Base-by-base conservation (phyloP, 1,140 invertebrate species). In the Protaetia brevitarsis region DNA sequence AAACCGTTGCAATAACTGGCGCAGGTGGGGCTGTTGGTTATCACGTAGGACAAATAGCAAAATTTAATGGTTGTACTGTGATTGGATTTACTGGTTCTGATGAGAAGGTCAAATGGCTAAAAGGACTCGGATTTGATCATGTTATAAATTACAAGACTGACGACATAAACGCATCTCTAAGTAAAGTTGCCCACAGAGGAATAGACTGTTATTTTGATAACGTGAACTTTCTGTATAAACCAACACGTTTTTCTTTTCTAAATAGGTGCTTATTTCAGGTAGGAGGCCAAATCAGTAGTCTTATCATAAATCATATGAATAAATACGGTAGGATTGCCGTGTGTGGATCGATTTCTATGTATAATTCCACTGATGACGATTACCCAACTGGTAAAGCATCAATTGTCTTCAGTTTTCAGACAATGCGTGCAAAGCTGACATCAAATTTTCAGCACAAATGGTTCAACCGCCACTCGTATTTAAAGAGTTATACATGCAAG, bases 191-290 rank as follows among this genome's bases (percentile, higher is more conserved):
- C 13, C 87, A 88, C 0, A 78, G 87, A 13, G 87, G 85, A 30
- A 77, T 90, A 2, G 87, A 90, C 69, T 87, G 86, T 67, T 90
- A 89, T 70, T 90, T 90, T 78, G 89, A 90, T 72, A 90, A 90
- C 77, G 88, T 89, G 78, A n/a, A n/a, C 28, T 13, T 6, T 30
- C 8, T 28, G 8, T 59, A 28, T 0, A 3, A 11, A 1, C 0
- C 56, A 1, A 6, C 23, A 56, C 16, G 11, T 21, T 0, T 56
- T 1, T 19, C 5, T 5, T 56, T 19, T 7, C n/a, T n/a, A n/a
- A 19, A 2, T 11, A 51, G 10, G 16, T 23, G 7, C 21, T 51
- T 16, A 11, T n/a, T n/a, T n/a, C n/a, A n/a, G 85, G 86, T 89
- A 31, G 88, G 87, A 34, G 87, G 88, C 27, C 83, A 87, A 73